Evolutionary conservation across 35 echinoderm and acorn worm species (phyloP).

Genomic region (Heliocidaris erythrogramma): DNA sequence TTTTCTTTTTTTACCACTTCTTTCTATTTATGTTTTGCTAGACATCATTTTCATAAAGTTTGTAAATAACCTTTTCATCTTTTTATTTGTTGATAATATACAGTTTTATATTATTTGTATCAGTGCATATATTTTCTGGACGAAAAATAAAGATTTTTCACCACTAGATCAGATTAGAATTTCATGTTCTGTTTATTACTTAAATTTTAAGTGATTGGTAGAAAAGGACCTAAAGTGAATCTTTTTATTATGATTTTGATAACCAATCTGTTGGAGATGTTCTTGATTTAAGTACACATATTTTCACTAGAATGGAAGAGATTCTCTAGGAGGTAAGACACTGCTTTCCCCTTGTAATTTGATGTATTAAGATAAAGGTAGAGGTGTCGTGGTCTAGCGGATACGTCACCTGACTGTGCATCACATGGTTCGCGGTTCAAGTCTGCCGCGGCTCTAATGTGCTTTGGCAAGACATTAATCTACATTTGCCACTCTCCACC

Average conservation of each 20-base stretch:
- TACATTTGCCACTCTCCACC: no score
- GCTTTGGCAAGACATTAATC: no score
- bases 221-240: neutral
- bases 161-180: neutral
- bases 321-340: no score
- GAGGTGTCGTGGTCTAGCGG: no score
- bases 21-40: constrained; percentile 19
- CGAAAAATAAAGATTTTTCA: neutral
- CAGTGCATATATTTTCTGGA: constrained; percentile 10
- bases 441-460: no score
- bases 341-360: no score
- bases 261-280: neutral
- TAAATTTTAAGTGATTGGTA: neutral
- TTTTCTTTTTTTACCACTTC: neutral
- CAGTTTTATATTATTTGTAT: neutral
- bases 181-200: neutral
- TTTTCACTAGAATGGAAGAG: neutral
- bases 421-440: no score
- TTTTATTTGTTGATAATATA: neutral
- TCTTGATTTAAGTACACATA: neutral
- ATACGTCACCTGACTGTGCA: no score
- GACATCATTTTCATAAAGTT: neutral
- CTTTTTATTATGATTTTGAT: neutral
- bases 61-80: neutral
- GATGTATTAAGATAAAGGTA: no score